Evolutionary conservation across 2,888 invertebrate genomes (phyloP), one percentile per base, ranked within the genome.

Genomic region (Aelia acuminata): DNA sequence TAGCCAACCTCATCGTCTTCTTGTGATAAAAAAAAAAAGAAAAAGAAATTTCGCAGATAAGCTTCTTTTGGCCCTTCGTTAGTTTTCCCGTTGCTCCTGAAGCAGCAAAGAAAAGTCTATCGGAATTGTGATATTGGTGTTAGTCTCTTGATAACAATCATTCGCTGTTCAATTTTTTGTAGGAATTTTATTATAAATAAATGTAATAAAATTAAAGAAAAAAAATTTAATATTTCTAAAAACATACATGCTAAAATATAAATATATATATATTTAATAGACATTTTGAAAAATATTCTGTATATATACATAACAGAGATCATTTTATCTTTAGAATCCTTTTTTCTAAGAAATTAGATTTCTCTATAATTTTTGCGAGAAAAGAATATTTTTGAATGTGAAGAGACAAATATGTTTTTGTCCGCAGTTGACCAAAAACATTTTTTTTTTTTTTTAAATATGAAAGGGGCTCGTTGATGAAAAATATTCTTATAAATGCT

Each of bases 71-170:
- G 48, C 70, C 87, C 63, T 7, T 47, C 63, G 43, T 87, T 43
- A 31, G 3, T 70, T 31, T 63, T 70, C 48, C 87, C 70, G 22
- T 63, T 70, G 70, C 70, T 70, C 48, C 47, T 70, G 87, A 47
- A 70, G 70, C 87, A 70, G 70, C 48, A 87, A 87, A 63, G 63
- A 87, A 87, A 87, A 63, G 57, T 63, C 63, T 84, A 84, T 87
- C 49, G 87, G 87, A 84, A 87, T 80, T 87, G 87, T 87, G 87
- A 87, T 87, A 87, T 87, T 87, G 80, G 84, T 87, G 84, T 87
- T 84, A 84, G 87, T 84, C 84, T 87, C 84, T 80, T 87, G 87
- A 48, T 75, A 87, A 87, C 87, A 87, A 87, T 87, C 87, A 87
- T 80, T 75, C 87, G 87, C 87, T 87, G 87, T 87, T 87, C 87